Conservation (phyloP, 2,888 invertebrate genomes). For the Ceraclea dissimilis region DNA sequence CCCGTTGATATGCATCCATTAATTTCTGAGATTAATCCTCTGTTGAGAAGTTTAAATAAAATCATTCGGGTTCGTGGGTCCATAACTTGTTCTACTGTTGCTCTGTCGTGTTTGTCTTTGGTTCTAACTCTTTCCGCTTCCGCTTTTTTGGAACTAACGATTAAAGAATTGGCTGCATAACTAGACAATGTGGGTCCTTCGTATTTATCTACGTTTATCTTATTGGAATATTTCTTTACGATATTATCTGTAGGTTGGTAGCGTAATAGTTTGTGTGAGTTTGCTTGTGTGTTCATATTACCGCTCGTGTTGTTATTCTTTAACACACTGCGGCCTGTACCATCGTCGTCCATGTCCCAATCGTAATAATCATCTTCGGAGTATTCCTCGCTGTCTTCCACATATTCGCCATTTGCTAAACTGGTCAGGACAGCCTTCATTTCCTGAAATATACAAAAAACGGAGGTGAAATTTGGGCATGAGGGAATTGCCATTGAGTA, state of each 20-base stretch:
- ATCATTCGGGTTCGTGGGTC: constrained; percentile 95
- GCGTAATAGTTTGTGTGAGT: constrained; percentile 52
- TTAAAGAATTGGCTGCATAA: constrained; percentile 64
- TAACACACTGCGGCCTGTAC: constrained; percentile 4
- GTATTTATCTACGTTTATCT: constrained; percentile 79
- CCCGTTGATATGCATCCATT: constrained; percentile 99
- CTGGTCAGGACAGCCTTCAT: constrained; percentile 8
- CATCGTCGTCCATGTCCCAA: constrained; percentile 13
- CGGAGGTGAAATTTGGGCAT: background rate
- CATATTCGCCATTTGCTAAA: constrained; percentile 13
- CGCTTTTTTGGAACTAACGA: constrained; percentile 58
- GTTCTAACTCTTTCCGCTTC: constrained; percentile 65
- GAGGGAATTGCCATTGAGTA: too few species aligned
- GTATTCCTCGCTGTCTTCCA: constrained; percentile 18
- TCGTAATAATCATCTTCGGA: constrained; percentile 20
- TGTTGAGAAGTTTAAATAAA: constrained; percentile 84
- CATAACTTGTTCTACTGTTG: constrained; percentile 95
- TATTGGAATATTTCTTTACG: constrained; percentile 68
- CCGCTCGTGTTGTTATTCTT: constrained; percentile 6
- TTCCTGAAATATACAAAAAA: constrained; percentile 9
- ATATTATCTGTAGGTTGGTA: constrained; percentile 78
- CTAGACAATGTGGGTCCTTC: constrained; percentile 57
- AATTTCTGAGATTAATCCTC: constrained; percentile 76
- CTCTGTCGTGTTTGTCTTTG: constrained; percentile 90
- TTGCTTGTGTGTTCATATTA: constrained; percentile 36